phyloP scores from a whole-genome alignment of 2,113 vertebrate genomes.

The Hippotragus niger region DNA sequence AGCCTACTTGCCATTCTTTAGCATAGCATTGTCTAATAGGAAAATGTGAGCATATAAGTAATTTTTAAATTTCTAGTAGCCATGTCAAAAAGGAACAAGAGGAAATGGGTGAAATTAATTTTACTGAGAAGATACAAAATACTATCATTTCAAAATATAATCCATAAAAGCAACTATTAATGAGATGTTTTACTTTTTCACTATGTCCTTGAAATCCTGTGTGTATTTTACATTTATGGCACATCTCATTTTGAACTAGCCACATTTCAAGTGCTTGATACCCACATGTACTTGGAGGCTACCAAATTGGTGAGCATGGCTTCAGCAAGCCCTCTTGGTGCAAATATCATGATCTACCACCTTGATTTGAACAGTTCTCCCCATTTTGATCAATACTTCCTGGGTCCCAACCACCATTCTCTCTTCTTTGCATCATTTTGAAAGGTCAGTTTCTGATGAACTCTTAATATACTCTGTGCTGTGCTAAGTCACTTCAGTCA shows the following conservation, averaged over 20 bases:
- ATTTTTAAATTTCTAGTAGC: not conserved
- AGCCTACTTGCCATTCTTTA: not conserved
- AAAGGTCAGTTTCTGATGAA: not conserved
- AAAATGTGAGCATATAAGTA: not conserved
- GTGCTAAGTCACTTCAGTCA: not conserved
- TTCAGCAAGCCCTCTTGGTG: not conserved
- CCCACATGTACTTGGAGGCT: not conserved
- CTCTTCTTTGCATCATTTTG: not conserved
- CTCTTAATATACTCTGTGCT: not conserved
- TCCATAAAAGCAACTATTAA: not conserved
- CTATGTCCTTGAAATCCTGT: not conserved
- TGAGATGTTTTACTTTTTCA: not conserved
- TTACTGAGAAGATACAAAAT: not conserved
- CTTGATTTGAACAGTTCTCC: not conserved
- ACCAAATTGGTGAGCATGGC: not conserved
- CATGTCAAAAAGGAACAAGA: not conserved
- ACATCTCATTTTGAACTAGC: not conserved
- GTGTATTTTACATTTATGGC: not conserved
- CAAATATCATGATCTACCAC: not conserved
- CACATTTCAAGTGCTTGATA: not conserved
- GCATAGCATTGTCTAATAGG: not conserved
- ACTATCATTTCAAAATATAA: not conserved
- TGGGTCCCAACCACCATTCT: not conserved
- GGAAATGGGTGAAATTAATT: not conserved
- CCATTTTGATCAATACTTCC: not conserved